Evolutionary conservation across 2,888 invertebrate species (phyloP), one percentile per base, ranked within the genome.

Genomic region (Tridacna gigas): DNA sequence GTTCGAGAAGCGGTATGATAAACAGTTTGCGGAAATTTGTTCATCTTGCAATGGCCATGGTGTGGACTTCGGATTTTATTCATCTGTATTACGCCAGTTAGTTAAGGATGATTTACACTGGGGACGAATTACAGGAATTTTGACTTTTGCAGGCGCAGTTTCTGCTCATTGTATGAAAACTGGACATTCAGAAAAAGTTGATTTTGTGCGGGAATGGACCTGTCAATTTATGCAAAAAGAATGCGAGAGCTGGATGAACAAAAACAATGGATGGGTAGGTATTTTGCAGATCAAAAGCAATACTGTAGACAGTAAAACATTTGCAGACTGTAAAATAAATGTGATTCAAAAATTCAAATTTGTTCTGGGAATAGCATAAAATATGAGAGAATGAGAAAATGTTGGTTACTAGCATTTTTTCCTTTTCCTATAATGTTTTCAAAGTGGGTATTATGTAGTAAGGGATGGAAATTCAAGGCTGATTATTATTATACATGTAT

Each of bases 41-140:
- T 60, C 45, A 28, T 18, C 61, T 28, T 84, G 69, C 47, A 51
- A 71, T 28, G 67, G 74, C 11, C 47, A 75, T 45, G 82, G 93
- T 77, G 89, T 93, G 13, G 92, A 90, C 12, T 89, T 88, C 12
- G 88, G 88, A 25, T 93, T 90, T 77, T 94, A 95, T 80, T 86
- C 87, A 15, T 91, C 91, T 15, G 94, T 95, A n/a, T 92, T 93
- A 48, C 90, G 93, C 74, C 94, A 95, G 81, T 84, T 95, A 45
- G 94, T 95, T 86, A 88, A 84, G 73, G 94, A 94, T 78, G 95
- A 94, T 28, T 90, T 95, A 15, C 93, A 94, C 83, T 95, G 95
- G 95, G 94, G 94, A 0, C 83, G 95, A 47, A 89, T 95, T 47
- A 93, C 95, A 25, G 95, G 94, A 22, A 89, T 95, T 78, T 94